A percentile compares a stretch with the other conserved stretches of the same genome.
phyloP scores from a whole-genome alignment of 2,113 vertebrate genomes.

The Meriones unguiculatus region DNA sequence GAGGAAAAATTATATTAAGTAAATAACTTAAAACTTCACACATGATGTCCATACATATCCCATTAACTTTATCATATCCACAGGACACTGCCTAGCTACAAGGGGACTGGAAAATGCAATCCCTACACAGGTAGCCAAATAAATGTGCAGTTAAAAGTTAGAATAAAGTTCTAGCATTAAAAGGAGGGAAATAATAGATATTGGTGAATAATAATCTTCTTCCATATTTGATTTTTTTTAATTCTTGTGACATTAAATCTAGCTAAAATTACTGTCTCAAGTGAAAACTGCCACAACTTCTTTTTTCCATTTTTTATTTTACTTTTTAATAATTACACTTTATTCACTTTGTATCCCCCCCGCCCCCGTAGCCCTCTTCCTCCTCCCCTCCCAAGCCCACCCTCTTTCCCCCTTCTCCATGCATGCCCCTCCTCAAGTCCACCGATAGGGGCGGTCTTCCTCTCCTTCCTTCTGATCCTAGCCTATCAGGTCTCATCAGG shows the following conservation, averaged over 20 bases:
- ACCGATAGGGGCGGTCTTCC: too few species aligned
- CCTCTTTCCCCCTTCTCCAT: too few species aligned
- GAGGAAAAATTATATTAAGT: neutral
- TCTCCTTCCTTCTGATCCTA: too few species aligned
- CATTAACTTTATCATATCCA: neutral
- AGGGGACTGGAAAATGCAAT: neutral
- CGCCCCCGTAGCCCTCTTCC: too few species aligned
- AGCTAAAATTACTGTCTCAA: neutral
- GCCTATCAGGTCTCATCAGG: too few species aligned
- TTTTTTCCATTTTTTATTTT: too few species aligned
- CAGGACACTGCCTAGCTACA: neutral
- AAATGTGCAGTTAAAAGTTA: neutral
- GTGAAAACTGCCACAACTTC: neutral
- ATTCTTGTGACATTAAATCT: neutral
- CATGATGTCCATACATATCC: neutral
- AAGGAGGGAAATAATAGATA: neutral
- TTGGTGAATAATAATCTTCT: slow-evolving; percentile 2
- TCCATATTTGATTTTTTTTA: too few species aligned
- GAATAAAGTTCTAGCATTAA: neutral
- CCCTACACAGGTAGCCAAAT: neutral
- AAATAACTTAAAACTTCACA: slow-evolving; percentile 12
- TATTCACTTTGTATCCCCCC: too few species aligned
- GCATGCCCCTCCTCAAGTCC: too few species aligned
- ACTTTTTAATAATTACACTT: too few species aligned
- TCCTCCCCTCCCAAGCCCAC: too few species aligned